A percentile compares a stretch with the other conserved stretches of the same genome.
phyloP scores from a whole-genome alignment of 1,140 invertebrate species.

The Neodiprion pinetum region DNA sequence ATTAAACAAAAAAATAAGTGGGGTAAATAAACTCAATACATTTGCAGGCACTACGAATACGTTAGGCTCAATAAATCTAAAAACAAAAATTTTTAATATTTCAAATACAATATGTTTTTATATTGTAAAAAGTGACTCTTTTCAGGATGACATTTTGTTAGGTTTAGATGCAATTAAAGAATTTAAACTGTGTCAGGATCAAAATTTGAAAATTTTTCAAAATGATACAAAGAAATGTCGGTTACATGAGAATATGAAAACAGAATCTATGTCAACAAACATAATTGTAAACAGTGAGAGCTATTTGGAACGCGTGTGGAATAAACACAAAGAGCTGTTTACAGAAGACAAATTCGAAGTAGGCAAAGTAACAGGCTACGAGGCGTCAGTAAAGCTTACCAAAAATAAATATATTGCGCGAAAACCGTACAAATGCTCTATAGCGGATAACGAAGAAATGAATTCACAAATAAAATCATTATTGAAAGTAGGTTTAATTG shows the following conservation, averaged over 20 bases:
- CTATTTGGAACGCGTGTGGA: constrained; percentile 10
- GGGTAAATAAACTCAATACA: constrained; percentile 5
- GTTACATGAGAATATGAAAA: too few relatives aligned
- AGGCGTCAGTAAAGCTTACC: constrained; percentile 25
- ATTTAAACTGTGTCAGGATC: constrained; percentile 30
- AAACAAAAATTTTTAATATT: constrained; percentile 26
- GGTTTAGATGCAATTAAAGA: constrained; percentile 30
- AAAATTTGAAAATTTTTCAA: constrained; percentile 28
- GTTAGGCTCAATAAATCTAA: constrained; percentile 21
- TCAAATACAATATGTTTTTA: constrained; percentile 18
- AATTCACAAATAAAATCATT: constrained; percentile 25
- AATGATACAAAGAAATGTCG: constrained; percentile 5
- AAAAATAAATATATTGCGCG: constrained; percentile 31
- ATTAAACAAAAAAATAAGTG: background rate
- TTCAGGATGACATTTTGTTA: constrained; percentile 28
- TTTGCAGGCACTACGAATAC: constrained; percentile 20
- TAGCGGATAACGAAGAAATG: constrained; percentile 24
- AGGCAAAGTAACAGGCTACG: constrained; percentile 22
- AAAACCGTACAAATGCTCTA: constrained; percentile 31
- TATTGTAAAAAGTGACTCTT: constrained; percentile 25
- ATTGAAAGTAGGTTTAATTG: constrained; percentile 23
- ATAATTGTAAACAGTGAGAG: background rate
- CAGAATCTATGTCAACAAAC: constrained; percentile 1
- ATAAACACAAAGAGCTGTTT: constrained; percentile 19
- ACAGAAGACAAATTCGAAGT: constrained; percentile 23